These are phyloP conservation scores for Sebastolobus altivelis DNA, from an alignment of 2,797 vertebrate species.

Conservation along the genomic window DNA sequence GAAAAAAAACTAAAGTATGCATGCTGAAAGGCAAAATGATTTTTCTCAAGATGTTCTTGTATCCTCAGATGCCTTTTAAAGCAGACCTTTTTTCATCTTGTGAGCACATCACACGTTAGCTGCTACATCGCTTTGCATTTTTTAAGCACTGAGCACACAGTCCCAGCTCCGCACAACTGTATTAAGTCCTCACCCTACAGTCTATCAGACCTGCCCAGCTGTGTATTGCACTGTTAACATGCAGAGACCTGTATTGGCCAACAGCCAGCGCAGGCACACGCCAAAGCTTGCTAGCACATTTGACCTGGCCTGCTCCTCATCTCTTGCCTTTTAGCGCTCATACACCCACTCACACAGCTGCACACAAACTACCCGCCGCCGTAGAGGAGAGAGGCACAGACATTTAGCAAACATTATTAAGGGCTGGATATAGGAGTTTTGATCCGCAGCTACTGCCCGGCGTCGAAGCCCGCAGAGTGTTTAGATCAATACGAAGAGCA, in stretches of 20 bases:
- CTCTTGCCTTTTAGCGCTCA: slow-evolving; percentile 30
- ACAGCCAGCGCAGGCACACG: slow-evolving; percentile 41
- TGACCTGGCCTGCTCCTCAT: slow-evolving; percentile 42
- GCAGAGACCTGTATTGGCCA: slow-evolving; percentile 53
- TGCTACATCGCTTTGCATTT: background rate
- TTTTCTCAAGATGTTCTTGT: background rate
- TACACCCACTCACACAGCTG: slow-evolving; percentile 28
- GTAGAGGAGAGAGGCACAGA: background rate
- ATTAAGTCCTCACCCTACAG: background rate
- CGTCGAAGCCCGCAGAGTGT: slow-evolving; percentile 24
- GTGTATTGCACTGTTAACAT: slow-evolving; percentile 44
- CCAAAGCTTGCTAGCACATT: slow-evolving; percentile 43
- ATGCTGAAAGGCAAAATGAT: too few species aligned
- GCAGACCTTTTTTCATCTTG: background rate
- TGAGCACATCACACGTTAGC: background rate
- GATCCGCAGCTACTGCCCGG: slow-evolving; percentile 31
- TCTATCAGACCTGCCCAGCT: slow-evolving; percentile 28
- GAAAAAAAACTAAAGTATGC: background rate
- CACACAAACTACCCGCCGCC: slow-evolving; percentile 20
- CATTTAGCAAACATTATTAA: slow-evolving; percentile 41
- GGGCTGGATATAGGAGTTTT: slow-evolving; percentile 33
- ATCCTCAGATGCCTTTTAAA: background rate
- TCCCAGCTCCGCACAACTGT: background rate
- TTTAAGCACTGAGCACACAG: background rate
- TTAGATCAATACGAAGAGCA: slow-evolving; percentile 45